Evolutionary conservation across 2,113 vertebrate species (phyloP), one percentile per base, ranked within the genome.

Genomic region (Narcine bancroftii): DNA sequence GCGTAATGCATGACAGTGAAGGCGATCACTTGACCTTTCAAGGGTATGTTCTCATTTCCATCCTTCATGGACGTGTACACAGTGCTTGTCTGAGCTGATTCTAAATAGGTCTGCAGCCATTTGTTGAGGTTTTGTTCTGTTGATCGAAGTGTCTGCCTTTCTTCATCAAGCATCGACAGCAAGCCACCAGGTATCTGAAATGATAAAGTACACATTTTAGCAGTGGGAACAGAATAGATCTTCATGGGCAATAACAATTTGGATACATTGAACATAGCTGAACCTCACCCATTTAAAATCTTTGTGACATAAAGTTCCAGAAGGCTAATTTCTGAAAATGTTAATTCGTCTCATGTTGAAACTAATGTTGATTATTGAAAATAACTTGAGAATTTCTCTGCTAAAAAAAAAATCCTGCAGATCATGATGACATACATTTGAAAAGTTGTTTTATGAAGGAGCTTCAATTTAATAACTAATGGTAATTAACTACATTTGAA

Each of bases 1-100:
- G 97, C 97, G 0, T 97, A 99, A 95, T 99, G 98, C 95, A 96
- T 95, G 92, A 99, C 93, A 0, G 96, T 98, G 94, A 99, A 99
- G 0, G 96, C 95, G 0, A 95, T 95, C 65, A 97, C 96, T 83
- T 97, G 97, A 92, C 97, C 97, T 95, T 96, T 97, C 42, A 96
- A 96, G 6, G 97, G 95, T 0, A 98, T 95, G 92, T 99, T 99
- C 73, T 98, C 98, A 0, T 99, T 99, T 79, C 98, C 98, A 50
- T 99, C 98, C 94, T 97, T 98, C 89, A 95, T 95, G 24, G 97
- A 96, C 39, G 97, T 96, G 93, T 97, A 97, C 6, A 99, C 95
- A 0, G 96, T 94, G 0, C 96, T 96, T 33, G 94, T 95, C 10
- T 95, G 96, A 45, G 94, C 95, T 1, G 96, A 94, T 92, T 97